Evolutionary conservation across 2,888 invertebrate genomes (phyloP), one percentile per base, ranked within the genome.

Genomic region (Rhingia campestris): DNA sequence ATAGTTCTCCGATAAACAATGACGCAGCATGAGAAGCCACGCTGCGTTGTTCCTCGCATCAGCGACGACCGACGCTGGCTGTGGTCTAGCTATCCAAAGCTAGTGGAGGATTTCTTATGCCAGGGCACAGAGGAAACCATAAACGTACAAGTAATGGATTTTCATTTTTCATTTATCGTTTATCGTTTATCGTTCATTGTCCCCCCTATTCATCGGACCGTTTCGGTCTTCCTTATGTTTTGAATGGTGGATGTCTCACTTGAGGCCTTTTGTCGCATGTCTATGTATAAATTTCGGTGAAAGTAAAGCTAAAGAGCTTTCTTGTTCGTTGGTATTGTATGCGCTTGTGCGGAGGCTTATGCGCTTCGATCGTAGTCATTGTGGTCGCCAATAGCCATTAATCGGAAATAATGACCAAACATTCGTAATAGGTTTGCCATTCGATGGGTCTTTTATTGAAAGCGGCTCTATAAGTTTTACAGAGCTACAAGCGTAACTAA

Each of bases 321-420:
- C 53, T 64, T 70, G 74, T 76, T 45, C 76, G 59, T 53, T 69
- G 66, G 10, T 67, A 53, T 69, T 39, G 35, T 43, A 35, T 30
- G 37, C 7, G 51, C 14, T 3, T 51, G 2, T 2, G 22, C 56
- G 12, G 43, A 66, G 66, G 66, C 43, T 30, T 51, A 51, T 51
- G 1, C 22, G 22, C 22, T 22, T 22, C 22, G 67, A 75, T 67
- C 51, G 33, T 7, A 69, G 53, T 39, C 59, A 61, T 59, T 61
- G 67, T 39, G 56, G 59, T 35, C n/a, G 74, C 51, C 35, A 53
- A 66, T 51, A 75, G 74, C 51, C 35, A 53, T 75, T 51, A 75
- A 67, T 76, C 53, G 67, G 47, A 67, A 53, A 76, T 53, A 76
- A 76, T 75, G 53, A 51, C 35, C 75, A 45, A 66, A 58, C 67